Evolutionary conservation across 30 jellyfish, hydroid and myxozoan genomes (phyloP), one percentile per base, ranked within the genome.

Genomic region (Pelagia noctiluca): DNA sequence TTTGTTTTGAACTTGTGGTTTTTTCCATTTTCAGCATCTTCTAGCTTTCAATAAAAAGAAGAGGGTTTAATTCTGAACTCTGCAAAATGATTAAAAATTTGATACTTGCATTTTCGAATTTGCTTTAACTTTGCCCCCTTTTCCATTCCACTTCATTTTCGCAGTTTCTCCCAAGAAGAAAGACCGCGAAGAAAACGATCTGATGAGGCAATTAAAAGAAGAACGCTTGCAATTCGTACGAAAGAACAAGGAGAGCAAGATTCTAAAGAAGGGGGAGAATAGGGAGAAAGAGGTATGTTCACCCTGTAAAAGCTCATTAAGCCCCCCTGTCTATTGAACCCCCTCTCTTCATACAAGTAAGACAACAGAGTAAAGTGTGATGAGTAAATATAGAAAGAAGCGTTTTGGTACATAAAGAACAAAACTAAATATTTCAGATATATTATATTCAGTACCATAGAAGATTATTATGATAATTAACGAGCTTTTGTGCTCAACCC

Each of bases 271-370:
- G 33, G 96, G 96, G 8, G 89, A 88, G 10, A 47, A 62, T 19
- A 65, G 98, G 38, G 92, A 92, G 47, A 54, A 36, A 18, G 91
- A 92, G 98, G 96, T 81, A 49, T 4, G 62, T 32, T 35, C 35
- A 1, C 24, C 1, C 48, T 7, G 3, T 70, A 10, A 12, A 60
- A 5, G 21, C 12, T 24, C 12, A 4, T 10, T 8, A 60, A 26
- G 72, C 10, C 10, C 8, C 72, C 22, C 72, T 60, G 72, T n/a
- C 72, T 26, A 60, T n/a, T n/a, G n/a, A n/a, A n/a, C n/a, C 30
- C 72, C 30, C 10, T 26, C 22, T n/a, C 10, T 26, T n/a, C 72
- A n/a, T 60, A 10, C 72, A 26, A 22, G 21, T n/a, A 60, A n/a
- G n/a, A n/a, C n/a, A n/a, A n/a, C n/a, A n/a, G n/a, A n/a, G n/a